Conservation (phyloP, 2,888 invertebrate species). For the Synanthedon andrenaeformis region DNA sequence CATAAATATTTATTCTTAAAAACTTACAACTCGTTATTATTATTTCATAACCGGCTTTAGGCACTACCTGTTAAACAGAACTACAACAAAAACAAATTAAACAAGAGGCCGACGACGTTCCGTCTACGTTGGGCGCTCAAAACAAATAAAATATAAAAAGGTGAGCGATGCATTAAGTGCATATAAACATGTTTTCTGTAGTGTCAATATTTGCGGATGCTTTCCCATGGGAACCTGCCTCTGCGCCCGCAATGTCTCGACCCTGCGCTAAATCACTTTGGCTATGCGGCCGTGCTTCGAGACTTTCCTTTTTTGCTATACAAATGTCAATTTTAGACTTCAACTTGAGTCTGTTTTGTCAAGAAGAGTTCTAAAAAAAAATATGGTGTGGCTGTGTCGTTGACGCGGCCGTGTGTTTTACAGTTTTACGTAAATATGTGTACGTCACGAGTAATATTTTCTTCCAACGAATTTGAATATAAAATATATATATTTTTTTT, state of each 20-base stretch:
- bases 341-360: constrained; percentile 6
- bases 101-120: constrained; percentile 48
- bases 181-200: constrained; percentile 66
- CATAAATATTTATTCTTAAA: too few species aligned
- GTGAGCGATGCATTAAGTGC: constrained; percentile 68
- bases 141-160: constrained; percentile 67
- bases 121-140: constrained; percentile 56
- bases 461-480: too few species aligned
- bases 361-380: too few species aligned
- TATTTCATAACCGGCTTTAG: not conserved
- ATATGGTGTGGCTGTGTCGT: too few species aligned
- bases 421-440: too few species aligned
- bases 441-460: too few species aligned
- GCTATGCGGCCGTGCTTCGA: constrained; percentile 19
- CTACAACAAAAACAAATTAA: constrained; percentile 58
- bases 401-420: too few species aligned
- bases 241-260: constrained; percentile 18
- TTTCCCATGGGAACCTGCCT: constrained; percentile 64
- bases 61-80: constrained; percentile 55
- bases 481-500: too few species aligned
- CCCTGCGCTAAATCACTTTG: constrained; percentile 54
- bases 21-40: not conserved
- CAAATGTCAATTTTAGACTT: constrained; percentile 47
- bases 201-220: constrained; percentile 66
- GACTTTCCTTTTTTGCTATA: constrained; percentile 59